These are phyloP conservation scores for Coleophora deauratella DNA, from an alignment of 2,888 invertebrate genomes.

Conservation along the genomic window DNA sequence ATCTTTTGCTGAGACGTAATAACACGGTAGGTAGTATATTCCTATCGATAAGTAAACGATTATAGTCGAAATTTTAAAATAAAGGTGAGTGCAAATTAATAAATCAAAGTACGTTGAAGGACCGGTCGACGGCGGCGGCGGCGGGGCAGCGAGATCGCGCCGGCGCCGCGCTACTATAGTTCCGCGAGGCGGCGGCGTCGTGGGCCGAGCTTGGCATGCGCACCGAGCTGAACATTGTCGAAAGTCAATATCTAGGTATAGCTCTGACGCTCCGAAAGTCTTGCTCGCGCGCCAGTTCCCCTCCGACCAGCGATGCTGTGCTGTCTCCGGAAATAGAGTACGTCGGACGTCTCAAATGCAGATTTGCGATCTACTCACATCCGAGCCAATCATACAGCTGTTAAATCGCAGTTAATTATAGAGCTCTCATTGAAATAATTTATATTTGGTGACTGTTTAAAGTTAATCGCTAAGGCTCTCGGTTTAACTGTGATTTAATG, in stretches of 20 bases:
- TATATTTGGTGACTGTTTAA: slow-evolving; percentile 12
- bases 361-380: slow-evolving; percentile 42
- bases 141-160: slow-evolving; percentile 24
- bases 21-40: too few relatives aligned
- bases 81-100: too few relatives aligned
- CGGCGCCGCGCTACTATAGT: too few relatives aligned
- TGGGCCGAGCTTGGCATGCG: slow-evolving; percentile 50
- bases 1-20: too few relatives aligned
- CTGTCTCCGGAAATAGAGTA: slow-evolving; percentile 76
- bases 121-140: slow-evolving; percentile 5
- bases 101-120: too few relatives aligned
- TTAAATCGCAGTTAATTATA: slow-evolving; percentile 56
- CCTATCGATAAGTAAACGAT: too few relatives aligned
- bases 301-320: slow-evolving; percentile 75
- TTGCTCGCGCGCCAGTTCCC: slow-evolving; percentile 62
- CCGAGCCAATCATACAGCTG: slow-evolving; percentile 37
- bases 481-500: slow-evolving; percentile 40
- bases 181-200: slow-evolving; percentile 16
- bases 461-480: slow-evolving; percentile 8
- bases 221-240: slow-evolving; percentile 50
- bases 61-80: too few relatives aligned
- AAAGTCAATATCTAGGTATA: slow-evolving; percentile 26
- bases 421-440: slow-evolving; percentile 29
- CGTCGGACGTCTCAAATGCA: slow-evolving; percentile 46
- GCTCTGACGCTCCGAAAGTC: slow-evolving; percentile 43